These are phyloP conservation scores for Eulithis testata DNA, from an alignment of 2,888 invertebrate species.

Conservation along the genomic window DNA sequence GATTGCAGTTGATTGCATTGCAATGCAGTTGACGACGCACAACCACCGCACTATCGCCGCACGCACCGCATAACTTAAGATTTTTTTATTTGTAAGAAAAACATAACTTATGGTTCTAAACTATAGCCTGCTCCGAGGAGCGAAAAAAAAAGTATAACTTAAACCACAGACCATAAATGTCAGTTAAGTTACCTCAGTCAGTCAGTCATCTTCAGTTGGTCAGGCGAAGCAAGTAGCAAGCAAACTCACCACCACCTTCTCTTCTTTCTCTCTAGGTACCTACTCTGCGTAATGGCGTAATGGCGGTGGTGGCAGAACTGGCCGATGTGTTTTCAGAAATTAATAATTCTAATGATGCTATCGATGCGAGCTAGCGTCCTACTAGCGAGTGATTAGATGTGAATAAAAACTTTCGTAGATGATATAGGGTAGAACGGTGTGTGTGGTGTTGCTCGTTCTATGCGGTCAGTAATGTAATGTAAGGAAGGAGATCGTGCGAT, in stretches of 20 bases:
- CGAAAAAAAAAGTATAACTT: no score
- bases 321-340: constrained; percentile 9
- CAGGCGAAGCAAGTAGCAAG: neutral
- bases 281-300: constrained; percentile 13
- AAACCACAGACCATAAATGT: no score
- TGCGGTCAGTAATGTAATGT: constrained; percentile 14
- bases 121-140: no score
- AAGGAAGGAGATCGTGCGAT: constrained; percentile 12
- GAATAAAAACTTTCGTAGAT: neutral
- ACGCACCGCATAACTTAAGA: no score
- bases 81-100: no score
- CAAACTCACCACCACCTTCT: neutral
- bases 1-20: no score
- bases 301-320: constrained; percentile 12
- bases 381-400: constrained; percentile 10
- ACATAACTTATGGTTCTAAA: no score
- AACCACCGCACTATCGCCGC: no score
- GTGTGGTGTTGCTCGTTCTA: constrained; percentile 4
- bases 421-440: neutral
- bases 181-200: neutral
- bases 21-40: no score
- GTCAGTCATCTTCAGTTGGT: neutral
- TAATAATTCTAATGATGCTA: constrained; percentile 9
- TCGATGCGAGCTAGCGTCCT: neutral
- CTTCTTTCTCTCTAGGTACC: neutral